Evolutionary conservation across 2,888 invertebrate genomes (phyloP), one percentile per base, ranked within the genome.

Genomic region (Drosophila neotestacea): DNA sequence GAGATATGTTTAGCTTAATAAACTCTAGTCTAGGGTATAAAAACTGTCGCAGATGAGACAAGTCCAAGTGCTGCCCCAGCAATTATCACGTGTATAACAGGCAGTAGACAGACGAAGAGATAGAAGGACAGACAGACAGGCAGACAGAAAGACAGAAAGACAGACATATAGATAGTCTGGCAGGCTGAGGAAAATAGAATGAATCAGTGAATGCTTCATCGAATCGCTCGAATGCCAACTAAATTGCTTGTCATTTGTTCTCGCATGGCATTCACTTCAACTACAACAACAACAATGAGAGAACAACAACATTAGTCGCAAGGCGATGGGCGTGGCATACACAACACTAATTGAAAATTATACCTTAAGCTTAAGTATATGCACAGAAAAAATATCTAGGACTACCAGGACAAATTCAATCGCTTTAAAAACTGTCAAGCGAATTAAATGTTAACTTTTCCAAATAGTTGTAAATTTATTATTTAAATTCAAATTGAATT

Each of bases 81-180:
- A 82, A 82, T 82, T 82, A 82, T 86, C 85, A 84, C 77, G 76
- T 84, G 67, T 70, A 39, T 54, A 22, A 44, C 59, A 54, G 60
- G 44, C 48, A 32, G 32, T 3, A 46, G 27, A 22, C 50, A 42
- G 52, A 34, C 16, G 38, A 5, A 9, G 51, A 36, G 28, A 22
- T 39, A 27, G 39, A n/a, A 22, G 9, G 32, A 36, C 44, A 32
- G 52, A 39, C 56, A 48, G 46, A 27, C 10, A 27, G 60, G n/a
- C 16, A 10, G 55, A 16, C 3, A 55, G 47, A 5, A 10, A 56
- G 61, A 11, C 10, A 9, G 13, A 22, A 22, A 7, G 38, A 4
- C 13, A 38, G 32, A 38, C 38, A 28, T n/a, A 34, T 4, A 32
- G 27, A 27, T 16, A 38, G 63, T 47, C 64, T 34, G 47, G 34